These are phyloP conservation scores for Andrena chrysosceles DNA, from an alignment of 2,888 invertebrate species.

Conservation along the genomic window DNA sequence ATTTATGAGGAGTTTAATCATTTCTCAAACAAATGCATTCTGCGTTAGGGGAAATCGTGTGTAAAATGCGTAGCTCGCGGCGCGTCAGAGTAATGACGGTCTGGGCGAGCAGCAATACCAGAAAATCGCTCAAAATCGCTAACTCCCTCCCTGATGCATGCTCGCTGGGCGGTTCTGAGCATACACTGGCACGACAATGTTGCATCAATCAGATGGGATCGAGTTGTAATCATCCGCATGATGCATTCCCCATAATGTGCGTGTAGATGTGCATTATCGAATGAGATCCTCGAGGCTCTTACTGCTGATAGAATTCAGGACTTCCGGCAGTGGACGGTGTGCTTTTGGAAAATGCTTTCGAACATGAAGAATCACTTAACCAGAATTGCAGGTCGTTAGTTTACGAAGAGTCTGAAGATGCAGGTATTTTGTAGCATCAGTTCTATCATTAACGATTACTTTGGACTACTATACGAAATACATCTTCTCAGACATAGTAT, in stretches of 20 bases:
- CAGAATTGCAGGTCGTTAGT: too few species aligned
- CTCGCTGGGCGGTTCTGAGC: constrained; percentile 21
- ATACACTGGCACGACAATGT: constrained; percentile 18
- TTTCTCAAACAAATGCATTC: background rate
- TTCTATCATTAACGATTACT: too few species aligned
- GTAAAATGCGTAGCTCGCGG: constrained; percentile 43
- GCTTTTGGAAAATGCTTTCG: background rate
- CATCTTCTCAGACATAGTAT: too few species aligned
- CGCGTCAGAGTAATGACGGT: constrained; percentile 40
- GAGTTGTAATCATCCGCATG: constrained; percentile 23
- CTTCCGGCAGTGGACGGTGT: background rate
- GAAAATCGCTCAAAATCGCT: constrained; percentile 43
- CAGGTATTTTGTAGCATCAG: too few species aligned
- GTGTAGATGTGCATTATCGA: background rate
- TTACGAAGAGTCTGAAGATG: too few species aligned
- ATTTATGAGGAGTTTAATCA: background rate
- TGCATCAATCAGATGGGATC: constrained; percentile 28
- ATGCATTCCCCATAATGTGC: constrained; percentile 15
- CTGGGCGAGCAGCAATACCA: constrained; percentile 35
- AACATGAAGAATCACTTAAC: too few species aligned
- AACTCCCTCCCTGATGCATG: constrained; percentile 22
- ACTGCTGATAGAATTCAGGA: background rate
- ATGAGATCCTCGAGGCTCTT: background rate
- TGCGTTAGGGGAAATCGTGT: constrained; percentile 44
- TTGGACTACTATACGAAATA: too few species aligned